Evolutionary conservation across 2,888 invertebrate species (phyloP).

Genomic region (Cephus sareptanus): DNA sequence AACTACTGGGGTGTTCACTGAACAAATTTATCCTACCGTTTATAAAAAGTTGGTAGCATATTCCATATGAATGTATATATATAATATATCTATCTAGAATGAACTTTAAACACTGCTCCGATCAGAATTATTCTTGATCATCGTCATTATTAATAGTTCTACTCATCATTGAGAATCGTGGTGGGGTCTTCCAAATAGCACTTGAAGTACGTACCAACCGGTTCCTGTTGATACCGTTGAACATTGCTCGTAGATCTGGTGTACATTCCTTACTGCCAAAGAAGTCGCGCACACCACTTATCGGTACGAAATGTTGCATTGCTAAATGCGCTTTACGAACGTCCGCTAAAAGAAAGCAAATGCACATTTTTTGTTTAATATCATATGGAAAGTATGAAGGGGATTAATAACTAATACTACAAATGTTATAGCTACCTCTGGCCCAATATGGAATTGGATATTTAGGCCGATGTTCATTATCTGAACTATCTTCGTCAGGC

Average conservation of each 20-base stretch:
- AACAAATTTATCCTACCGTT: no score
- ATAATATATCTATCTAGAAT: background rate
- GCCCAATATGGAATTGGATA: slow-evolving; percentile 59
- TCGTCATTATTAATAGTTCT: slow-evolving; percentile 17
- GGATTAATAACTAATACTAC: slow-evolving; percentile 1
- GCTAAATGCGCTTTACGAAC: slow-evolving; percentile 66
- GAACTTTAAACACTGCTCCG: background rate
- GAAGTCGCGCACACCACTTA: slow-evolving; percentile 69
- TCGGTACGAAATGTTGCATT: slow-evolving; percentile 66
- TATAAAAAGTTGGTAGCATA: no score
- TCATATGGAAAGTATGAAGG: slow-evolving; percentile 12
- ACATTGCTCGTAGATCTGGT: slow-evolving; percentile 76
- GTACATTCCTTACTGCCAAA: slow-evolving; percentile 68
- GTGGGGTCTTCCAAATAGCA: slow-evolving; percentile 80
- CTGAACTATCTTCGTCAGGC: slow-evolving; percentile 59
- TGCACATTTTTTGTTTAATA: background rate
- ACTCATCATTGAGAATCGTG: slow-evolving; percentile 70
- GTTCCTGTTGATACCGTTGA: slow-evolving; percentile 75
- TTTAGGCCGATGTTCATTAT: slow-evolving; percentile 57
- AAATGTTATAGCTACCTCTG: slow-evolving; percentile 37
- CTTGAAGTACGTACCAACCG: slow-evolving; percentile 79
- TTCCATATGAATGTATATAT: background rate
- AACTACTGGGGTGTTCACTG: no score
- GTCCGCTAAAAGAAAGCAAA: slow-evolving; percentile 56
- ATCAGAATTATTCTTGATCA: background rate